Percentiles rank a stretch among this genome's conserved stretches.
These are phyloP conservation scores for Ptychodera flava DNA, from an alignment of 35 echinoderm and acorn worm genomes.

Conservation along the genomic window DNA sequence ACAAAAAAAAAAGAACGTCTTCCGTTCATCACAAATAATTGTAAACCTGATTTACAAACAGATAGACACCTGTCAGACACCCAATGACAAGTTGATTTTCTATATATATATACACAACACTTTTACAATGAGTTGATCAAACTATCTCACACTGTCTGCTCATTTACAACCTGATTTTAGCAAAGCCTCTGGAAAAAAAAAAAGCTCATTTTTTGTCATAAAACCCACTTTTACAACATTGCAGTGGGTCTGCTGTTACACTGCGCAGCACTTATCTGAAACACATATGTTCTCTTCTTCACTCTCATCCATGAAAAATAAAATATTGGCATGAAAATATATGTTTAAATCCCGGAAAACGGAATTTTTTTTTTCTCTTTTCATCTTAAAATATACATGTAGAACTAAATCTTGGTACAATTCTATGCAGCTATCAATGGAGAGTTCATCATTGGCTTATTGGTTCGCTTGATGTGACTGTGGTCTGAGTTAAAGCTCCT, in stretches of 20 bases:
- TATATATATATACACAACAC: background rate
- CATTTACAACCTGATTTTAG: no score
- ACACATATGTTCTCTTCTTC: background rate
- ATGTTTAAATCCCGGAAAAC: background rate
- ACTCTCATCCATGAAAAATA: background rate
- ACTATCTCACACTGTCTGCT: background rate
- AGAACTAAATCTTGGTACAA: background rate
- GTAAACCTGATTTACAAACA: background rate
- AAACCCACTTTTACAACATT: no score
- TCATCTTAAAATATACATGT: constrained; percentile 2
- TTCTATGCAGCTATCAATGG: background rate
- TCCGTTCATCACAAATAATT: background rate
- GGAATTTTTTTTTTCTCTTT: background rate
- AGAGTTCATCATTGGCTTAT: background rate
- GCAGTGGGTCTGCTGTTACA: no score
- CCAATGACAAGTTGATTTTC: background rate
- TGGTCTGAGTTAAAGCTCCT: background rate
- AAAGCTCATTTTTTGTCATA: no score
- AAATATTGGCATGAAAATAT: background rate
- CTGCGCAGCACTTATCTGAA: no score
- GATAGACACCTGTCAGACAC: no score
- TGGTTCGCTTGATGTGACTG: background rate
- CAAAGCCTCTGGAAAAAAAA: no score
- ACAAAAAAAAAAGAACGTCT: background rate
- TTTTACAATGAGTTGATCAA: background rate